Evolutionary conservation across 1,140 invertebrate genomes (phyloP), one percentile per base, ranked within the genome.

Genomic region (Aphidius gifuensis): DNA sequence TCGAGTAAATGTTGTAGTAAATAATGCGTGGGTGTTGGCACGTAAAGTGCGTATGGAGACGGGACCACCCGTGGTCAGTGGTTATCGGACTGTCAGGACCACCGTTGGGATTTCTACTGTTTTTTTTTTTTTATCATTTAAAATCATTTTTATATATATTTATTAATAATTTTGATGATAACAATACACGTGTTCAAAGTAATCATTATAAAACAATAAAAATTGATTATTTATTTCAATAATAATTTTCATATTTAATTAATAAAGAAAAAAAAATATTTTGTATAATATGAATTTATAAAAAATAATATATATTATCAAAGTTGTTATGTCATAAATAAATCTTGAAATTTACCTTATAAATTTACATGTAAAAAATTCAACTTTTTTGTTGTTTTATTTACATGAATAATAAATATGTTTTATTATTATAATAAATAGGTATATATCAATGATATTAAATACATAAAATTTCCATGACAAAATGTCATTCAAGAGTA

Each of bases 391-490:
- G 2, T 7, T 21, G 2, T 21, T 11, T 50, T 50, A 21, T n/a
- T 50, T 11, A 9, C 23, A 32, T 32, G 23, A 32, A 32, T 32
- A 32, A 32, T 32, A 32, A 32, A 32, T 32, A 32, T 32, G 1
- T 32, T 32, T 32, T 32, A 32, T 32, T 32, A 32, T 32, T 32
- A 32, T 32, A 32, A 32, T 32, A 32, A 32, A 32, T 32, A 32
- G 23, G 23, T 32, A 32, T 32, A 32, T 9, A 9, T 56, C 53
- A 43, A 67, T 63, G 56, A 60, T 69, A 32, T 32, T 32, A 32
- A 71, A 69, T 66, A 67, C 61, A 58, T 60, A 62, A 57, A 62
- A 72, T 69, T 62, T 62, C 64, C 68, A 67, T 70, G 68, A 70
- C 68, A 69, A 71, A 32, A 72, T 72, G 66, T 59, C 48, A 51